Conservation (phyloP, 1,140 invertebrate genomes). For the Neelides sp. region DNA sequence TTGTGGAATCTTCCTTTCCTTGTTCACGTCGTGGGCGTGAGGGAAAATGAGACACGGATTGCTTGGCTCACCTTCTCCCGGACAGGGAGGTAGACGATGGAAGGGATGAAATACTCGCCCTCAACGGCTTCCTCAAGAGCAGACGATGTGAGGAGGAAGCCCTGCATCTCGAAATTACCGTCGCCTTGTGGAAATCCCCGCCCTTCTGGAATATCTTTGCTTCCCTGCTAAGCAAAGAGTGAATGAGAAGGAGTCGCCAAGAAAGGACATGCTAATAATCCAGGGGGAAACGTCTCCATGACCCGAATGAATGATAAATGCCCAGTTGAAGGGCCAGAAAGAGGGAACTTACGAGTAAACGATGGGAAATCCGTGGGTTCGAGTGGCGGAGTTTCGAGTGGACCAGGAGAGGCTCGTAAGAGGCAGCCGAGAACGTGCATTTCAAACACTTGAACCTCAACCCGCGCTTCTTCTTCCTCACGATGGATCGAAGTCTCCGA, state of each 20-base stretch:
- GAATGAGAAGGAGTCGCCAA: too few relatives aligned
- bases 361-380: neutral
- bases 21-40: slow-evolving; percentile 61
- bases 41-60: slow-evolving; percentile 74
- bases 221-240: too few relatives aligned
- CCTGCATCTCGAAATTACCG: slow-evolving; percentile 60
- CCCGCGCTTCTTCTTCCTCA: slow-evolving; percentile 15
- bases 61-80: slow-evolving; percentile 63
- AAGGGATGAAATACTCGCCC: slow-evolving; percentile 59
- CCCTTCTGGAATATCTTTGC: slow-evolving; percentile 28
- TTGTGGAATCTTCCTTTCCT: too few relatives aligned
- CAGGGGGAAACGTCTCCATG: too few relatives aligned
- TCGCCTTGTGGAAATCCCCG: slow-evolving; percentile 34
- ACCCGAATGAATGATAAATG: too few relatives aligned
- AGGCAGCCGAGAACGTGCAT: slow-evolving; percentile 23
- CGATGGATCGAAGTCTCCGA: too few relatives aligned
- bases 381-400: slow-evolving; percentile 24
- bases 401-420: slow-evolving; percentile 21
- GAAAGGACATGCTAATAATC: too few relatives aligned
- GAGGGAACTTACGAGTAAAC: too few relatives aligned
- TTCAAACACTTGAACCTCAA: slow-evolving; percentile 30
- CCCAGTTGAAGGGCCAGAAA: too few relatives aligned
- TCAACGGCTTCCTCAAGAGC: slow-evolving; percentile 28
- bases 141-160: slow-evolving; percentile 51
- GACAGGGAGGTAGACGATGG: slow-evolving; percentile 81